phyloP scores from a whole-genome alignment of 2,888 invertebrate genomes.

The Cybosia mesomella region DNA sequence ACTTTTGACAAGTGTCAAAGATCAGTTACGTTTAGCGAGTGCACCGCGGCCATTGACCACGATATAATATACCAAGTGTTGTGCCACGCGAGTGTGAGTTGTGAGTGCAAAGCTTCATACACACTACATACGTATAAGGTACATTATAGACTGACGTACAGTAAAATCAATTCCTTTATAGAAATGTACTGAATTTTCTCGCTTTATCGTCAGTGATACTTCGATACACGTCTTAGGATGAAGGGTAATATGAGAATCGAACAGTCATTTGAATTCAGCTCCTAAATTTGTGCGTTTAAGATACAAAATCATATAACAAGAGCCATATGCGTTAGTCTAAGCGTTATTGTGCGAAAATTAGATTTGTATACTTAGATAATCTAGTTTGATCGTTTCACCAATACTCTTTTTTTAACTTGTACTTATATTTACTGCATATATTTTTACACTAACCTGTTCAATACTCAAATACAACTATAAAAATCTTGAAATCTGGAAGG shows the following conservation, averaged over 20 bases:
- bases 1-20: constrained; percentile 25
- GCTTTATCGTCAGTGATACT: constrained; percentile 44
- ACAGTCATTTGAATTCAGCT: constrained; percentile 19
- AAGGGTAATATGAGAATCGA: constrained; percentile 22
- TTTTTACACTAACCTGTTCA: constrained; percentile 5
- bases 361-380: constrained; percentile 23
- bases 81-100: constrained; percentile 69
- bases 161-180: constrained; percentile 69
- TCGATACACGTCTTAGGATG: constrained; percentile 36
- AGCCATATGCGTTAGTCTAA: constrained; percentile 21
- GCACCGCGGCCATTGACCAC: constrained; percentile 20
- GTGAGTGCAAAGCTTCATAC: constrained; percentile 66
- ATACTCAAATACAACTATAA: constrained; percentile 4
- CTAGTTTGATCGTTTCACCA: constrained; percentile 20
- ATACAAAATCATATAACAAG: constrained; percentile 25
- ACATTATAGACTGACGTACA: constrained; percentile 44
- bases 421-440: constrained; percentile 2
- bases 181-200: constrained; percentile 49
- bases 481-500: neutral
- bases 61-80: constrained; percentile 53
- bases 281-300: constrained; percentile 23
- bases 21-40: constrained; percentile 19
- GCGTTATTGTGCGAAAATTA: constrained; percentile 21
- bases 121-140: constrained; percentile 55
- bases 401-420: constrained; percentile 8